Conservation (phyloP, 2,888 invertebrate genomes). For the Entomobrya multifasciata region DNA sequence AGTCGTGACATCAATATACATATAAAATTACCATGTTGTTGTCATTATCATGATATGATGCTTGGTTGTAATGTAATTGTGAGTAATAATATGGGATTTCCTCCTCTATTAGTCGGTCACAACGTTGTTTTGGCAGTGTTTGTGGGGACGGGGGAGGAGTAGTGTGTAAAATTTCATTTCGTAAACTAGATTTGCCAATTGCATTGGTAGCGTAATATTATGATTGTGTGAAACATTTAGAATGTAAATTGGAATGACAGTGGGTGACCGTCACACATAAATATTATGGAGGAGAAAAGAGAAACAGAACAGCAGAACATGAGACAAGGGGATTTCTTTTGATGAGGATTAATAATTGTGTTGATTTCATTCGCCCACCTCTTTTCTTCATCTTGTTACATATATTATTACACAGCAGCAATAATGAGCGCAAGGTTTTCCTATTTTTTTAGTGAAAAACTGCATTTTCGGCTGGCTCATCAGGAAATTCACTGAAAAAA, state of each 20-base stretch:
- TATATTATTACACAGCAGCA: neutral
- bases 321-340: constrained; percentile 19
- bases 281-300: constrained; percentile 31
- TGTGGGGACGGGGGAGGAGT: too few relatives aligned
- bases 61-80: too few relatives aligned
- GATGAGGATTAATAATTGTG: constrained; percentile 36
- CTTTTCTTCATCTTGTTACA: neutral
- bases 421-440: constrained; percentile 41
- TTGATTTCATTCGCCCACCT: constrained; percentile 20
- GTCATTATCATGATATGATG: neutral
- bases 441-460: neutral
- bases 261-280: too few relatives aligned
- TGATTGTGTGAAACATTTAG: too few relatives aligned
- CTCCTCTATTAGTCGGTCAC: too few relatives aligned
- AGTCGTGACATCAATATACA: neutral
- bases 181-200: too few relatives aligned
- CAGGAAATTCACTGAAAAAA: constrained; percentile 19
- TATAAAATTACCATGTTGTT: neutral
- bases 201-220: too few relatives aligned
- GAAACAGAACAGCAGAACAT: neutral
- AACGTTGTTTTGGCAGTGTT: too few relatives aligned
- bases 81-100: neutral
- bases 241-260: too few relatives aligned
- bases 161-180: too few relatives aligned
- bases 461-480: neutral